Percentiles rank a stretch among this genome's conserved stretches.
Conservation (phyloP, 2,888 invertebrate species). For the Athetis lepigone region DNA sequence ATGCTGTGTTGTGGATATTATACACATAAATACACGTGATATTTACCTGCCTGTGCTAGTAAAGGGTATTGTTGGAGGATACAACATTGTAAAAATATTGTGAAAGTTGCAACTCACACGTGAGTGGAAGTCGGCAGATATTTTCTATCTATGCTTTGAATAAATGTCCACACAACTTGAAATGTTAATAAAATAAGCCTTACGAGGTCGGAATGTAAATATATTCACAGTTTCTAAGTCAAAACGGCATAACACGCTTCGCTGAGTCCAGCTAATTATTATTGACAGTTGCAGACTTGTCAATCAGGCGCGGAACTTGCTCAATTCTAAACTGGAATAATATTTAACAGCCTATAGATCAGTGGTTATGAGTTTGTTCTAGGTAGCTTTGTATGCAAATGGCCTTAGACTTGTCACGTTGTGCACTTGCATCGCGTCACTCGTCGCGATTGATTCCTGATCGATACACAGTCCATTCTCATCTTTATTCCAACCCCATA, state of each 20-base stretch:
- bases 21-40: slow-evolving; percentile 22
- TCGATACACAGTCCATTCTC: slow-evolving; percentile 52
- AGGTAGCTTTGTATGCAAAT: slow-evolving; percentile 57
- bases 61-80: slow-evolving; percentile 17
- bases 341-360: slow-evolving; percentile 39
- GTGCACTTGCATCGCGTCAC: slow-evolving; percentile 71
- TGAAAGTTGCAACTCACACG: slow-evolving; percentile 17
- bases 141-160: slow-evolving; percentile 36
- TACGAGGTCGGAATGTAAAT: slow-evolving; percentile 56
- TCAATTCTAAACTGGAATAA: slow-evolving; percentile 53
- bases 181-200: slow-evolving; percentile 56
- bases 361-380: slow-evolving; percentile 44
- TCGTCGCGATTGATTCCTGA: slow-evolving; percentile 73
- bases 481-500: slow-evolving; percentile 60
- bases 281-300: slow-evolving; percentile 55
- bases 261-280: slow-evolving; percentile 52
- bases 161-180: slow-evolving; percentile 51
- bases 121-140: slow-evolving; percentile 24
- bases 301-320: slow-evolving; percentile 51
- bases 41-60: slow-evolving; percentile 20
- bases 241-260: slow-evolving; percentile 52
- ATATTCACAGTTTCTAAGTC: slow-evolving; percentile 58
- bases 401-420: slow-evolving; percentile 60
- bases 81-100: slow-evolving; percentile 31
- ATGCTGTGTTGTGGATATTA: slow-evolving; percentile 37